Evolutionary conservation across 2,113 vertebrate genomes (phyloP), one percentile per base, ranked within the genome.

Genomic region (Perccottus glenii): DNA sequence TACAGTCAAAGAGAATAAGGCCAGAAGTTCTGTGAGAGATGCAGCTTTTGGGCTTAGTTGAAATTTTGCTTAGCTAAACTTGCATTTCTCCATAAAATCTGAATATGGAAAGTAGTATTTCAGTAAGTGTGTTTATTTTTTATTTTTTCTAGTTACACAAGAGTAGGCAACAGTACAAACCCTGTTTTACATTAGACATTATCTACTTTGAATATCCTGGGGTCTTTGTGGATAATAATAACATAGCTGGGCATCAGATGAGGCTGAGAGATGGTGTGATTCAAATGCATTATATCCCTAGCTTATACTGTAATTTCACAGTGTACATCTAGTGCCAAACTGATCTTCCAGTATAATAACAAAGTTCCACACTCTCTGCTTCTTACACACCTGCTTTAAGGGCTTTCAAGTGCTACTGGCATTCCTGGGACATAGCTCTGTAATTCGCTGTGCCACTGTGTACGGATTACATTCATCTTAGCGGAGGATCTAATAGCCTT

Each of bases 401-500:
- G 57, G 60, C 77, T 84, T 76, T 78, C 73, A 80, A 73, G 79
- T 70, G 69, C 51, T 43, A 14, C 19, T 27, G 19, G 19, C 19
- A 3, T 27, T 27, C 19, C 19, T 27, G 75, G 61, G 60, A 82
- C 68, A 60, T 68, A 46, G 61, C 66, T 60, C 32, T 49, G 67
- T 76, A 49, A 77, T 69, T 53, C 60, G 63, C 61, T 27, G 32
- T 64, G 68, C 66, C 61, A 3, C 65, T 48, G 52, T 60, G 53
- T 64, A 55, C 70, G 78, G 72, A 70, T 80, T 81, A 74, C 71
- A 81, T 70, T 85, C 67, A 66, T 83, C 62, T 62, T 35, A 10
- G 36, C 33, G 5, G 50, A 65, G 53, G 58, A 51, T 67, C 60
- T 86, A 85, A 89, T 73, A 70, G 81, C 84, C 74, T 82, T 65